These are phyloP conservation scores for Acanthiza pusilla DNA, from an alignment of 2,797 vertebrate species.

Conservation along the genomic window DNA sequence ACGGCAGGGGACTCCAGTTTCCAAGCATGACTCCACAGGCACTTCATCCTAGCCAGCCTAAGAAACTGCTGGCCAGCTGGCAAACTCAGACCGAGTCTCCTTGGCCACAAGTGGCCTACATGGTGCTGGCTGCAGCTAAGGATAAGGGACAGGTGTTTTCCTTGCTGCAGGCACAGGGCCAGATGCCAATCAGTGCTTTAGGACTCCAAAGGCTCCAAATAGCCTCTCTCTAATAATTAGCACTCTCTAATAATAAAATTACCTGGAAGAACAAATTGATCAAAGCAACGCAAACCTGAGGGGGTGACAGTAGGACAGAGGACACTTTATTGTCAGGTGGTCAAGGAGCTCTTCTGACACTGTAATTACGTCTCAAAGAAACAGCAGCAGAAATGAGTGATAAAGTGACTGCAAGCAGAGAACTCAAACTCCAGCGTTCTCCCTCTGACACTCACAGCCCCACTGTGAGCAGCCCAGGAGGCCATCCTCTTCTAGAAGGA, in stretches of 20 bases:
- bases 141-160: not conserved
- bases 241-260: not conserved
- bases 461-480: not conserved
- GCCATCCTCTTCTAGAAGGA: not conserved
- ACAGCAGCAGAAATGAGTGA: not conserved
- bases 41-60: not conserved
- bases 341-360: not conserved
- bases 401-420: not conserved
- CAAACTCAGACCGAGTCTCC: accelerated
- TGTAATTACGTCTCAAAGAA: not conserved
- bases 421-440: not conserved
- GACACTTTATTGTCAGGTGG: not conserved
- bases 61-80: not conserved
- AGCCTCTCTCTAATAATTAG: not conserved
- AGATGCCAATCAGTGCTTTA: not conserved
- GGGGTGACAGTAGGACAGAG: not conserved
- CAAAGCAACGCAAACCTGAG: not conserved
- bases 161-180: not conserved
- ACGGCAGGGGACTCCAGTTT: not conserved
- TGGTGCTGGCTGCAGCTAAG: not conserved
- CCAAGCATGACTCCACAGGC: not conserved
- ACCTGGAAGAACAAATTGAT: not conserved
- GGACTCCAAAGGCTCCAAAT: not conserved
- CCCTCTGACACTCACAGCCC: not conserved
- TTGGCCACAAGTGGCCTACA: not conserved